Conservation (phyloP, 2,888 invertebrate species). For the Dysmachus trigonus region DNA sequence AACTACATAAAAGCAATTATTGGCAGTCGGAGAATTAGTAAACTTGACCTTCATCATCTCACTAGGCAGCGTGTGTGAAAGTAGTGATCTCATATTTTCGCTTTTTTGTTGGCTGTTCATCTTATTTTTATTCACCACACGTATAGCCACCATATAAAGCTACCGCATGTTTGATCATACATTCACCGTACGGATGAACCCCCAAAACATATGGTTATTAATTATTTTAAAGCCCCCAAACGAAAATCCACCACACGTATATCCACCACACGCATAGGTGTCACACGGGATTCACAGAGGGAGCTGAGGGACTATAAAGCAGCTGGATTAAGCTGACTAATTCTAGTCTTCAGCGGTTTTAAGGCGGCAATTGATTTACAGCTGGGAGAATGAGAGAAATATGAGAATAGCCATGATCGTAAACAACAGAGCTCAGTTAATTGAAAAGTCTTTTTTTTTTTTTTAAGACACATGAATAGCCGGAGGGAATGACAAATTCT, state of each 20-base stretch:
- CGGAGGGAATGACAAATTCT: background rate
- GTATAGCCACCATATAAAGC: too few relatives aligned
- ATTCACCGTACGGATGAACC: background rate
- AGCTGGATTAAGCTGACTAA: background rate
- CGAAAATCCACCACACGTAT: background rate
- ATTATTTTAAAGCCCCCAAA: background rate
- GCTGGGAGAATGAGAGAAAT: background rate
- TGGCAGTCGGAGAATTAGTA: background rate
- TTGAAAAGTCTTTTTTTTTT: background rate
- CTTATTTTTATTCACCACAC: background rate
- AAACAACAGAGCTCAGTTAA: background rate
- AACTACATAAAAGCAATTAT: background rate
- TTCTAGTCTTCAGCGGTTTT: background rate
- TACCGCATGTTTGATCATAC: too few relatives aligned
- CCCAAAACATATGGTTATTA: background rate
- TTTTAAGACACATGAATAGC: background rate
- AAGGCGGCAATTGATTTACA: background rate
- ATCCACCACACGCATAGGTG: background rate
- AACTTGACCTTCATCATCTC: background rate
- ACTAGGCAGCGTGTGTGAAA: background rate
- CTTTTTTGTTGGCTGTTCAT: background rate
- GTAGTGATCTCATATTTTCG: background rate
- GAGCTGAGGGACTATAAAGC: background rate
- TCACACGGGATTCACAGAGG: background rate
- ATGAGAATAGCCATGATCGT: background rate